Conservation (phyloP, 2,888 invertebrate species). For the Cosmopolites sordidus region DNA sequence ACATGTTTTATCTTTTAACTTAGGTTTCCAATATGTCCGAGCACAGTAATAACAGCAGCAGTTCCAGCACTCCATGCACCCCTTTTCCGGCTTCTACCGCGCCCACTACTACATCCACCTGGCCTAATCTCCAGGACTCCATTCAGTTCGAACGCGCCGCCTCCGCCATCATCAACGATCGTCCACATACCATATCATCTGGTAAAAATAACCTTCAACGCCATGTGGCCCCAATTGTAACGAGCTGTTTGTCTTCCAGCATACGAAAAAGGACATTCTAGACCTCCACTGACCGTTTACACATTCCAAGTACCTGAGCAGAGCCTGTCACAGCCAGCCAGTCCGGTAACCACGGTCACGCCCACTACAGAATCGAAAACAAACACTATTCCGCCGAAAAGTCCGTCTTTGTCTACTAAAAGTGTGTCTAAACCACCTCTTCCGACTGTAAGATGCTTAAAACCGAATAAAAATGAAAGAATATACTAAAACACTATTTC, state of each 20-base stretch:
- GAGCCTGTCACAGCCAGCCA: slow-evolving; percentile 54
- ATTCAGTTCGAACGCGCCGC: slow-evolving; percentile 71
- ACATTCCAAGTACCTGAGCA: slow-evolving; percentile 78
- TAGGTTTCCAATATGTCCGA: slow-evolving; percentile 58
- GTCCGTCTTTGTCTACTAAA: slow-evolving; percentile 43
- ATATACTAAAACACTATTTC: neutral
- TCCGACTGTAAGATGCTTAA: slow-evolving; percentile 67
- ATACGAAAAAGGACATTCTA: slow-evolving; percentile 79
- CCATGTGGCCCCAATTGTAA: neutral
- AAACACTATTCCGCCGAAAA: slow-evolving; percentile 44
- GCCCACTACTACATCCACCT: slow-evolving; percentile 61
- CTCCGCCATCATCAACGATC: slow-evolving; percentile 69
- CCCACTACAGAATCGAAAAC: slow-evolving; percentile 29
- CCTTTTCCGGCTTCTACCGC: slow-evolving; percentile 44
- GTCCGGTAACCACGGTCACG: slow-evolving; percentile 47
- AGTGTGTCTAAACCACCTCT: slow-evolving; percentile 58
- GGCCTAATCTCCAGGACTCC: slow-evolving; percentile 75
- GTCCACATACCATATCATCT: slow-evolving; percentile 91
- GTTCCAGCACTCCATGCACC: slow-evolving; percentile 53
- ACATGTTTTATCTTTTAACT: no score
- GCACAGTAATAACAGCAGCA: slow-evolving; percentile 51
- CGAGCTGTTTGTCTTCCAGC: slow-evolving; percentile 49
- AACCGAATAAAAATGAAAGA: neutral
- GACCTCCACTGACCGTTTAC: slow-evolving; percentile 81
- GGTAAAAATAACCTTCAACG: slow-evolving; percentile 47